Evolutionary conservation across 2,888 invertebrate genomes (phyloP).

Genomic region (Apamea monoglypha): DNA sequence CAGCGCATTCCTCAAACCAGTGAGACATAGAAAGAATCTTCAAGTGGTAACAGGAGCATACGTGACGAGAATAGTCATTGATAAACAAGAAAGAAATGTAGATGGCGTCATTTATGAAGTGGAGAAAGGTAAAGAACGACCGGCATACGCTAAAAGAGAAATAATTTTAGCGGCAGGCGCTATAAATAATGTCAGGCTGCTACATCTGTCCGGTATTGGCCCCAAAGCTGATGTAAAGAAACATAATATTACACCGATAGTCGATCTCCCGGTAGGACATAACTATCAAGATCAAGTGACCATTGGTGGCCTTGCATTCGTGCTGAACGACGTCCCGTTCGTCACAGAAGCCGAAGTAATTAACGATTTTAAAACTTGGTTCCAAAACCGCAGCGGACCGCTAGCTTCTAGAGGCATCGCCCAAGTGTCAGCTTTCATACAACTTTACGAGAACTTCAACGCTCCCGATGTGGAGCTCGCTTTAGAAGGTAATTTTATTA

Average conservation of each 20-base stretch:
- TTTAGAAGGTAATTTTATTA: conserved; percentile 85
- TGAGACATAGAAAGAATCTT: conserved; percentile 84
- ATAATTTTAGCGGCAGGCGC: conserved; percentile 85
- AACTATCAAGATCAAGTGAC: conserved; percentile 88
- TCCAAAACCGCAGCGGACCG: conserved; percentile 82
- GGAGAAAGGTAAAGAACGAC: conserved; percentile 84
- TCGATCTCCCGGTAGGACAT: conserved; percentile 84
- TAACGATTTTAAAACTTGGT: conserved; percentile 87
- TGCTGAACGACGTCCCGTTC: conserved; percentile 79
- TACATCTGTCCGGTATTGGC: conserved; percentile 87
- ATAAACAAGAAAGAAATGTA: conserved; percentile 82
- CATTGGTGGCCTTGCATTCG: conserved; percentile 85
- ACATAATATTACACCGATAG: conserved; percentile 79
- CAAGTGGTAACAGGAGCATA: conserved; percentile 83
- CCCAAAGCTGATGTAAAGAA: conserved; percentile 82
- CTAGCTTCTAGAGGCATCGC: conserved; percentile 86
- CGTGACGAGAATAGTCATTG: conserved; percentile 83
- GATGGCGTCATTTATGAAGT: conserved; percentile 85
- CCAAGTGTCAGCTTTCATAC: conserved; percentile 86
- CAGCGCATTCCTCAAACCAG: conserved; percentile 84
- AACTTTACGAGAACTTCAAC: conserved; percentile 84
- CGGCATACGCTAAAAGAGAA: conserved; percentile 86
- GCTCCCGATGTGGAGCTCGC: conserved; percentile 86
- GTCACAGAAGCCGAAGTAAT: conserved; percentile 81
- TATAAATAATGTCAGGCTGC: conserved; percentile 84